A percentile compares a stretch with the other conserved stretches of the same genome.
Conservation (phyloP, 2,797 vertebrate genomes). For the Poeciliopsis turneri region DNA sequence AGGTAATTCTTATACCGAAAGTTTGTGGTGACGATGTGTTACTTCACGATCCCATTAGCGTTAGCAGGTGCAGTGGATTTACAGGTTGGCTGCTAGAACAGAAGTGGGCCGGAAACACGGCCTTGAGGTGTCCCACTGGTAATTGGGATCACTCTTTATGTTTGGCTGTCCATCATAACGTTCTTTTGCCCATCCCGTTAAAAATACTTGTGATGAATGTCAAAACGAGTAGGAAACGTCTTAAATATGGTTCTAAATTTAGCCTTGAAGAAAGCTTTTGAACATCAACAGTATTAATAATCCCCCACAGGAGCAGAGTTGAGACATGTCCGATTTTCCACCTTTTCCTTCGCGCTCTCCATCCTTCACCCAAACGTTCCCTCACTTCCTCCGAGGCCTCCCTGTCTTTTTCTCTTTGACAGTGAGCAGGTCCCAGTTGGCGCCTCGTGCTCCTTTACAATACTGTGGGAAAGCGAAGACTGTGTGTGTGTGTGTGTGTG, state of each 20-base stretch:
- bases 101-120: no score
- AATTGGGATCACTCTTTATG: background rate
- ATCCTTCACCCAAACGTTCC: conserved; percentile 24
- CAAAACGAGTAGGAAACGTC: background rate
- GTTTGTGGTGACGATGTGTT: background rate
- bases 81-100: background rate
- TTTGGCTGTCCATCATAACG: background rate
- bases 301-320: conserved; percentile 24
- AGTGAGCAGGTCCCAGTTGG: conserved; percentile 75
- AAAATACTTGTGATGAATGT: background rate
- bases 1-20: background rate
- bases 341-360: conserved; percentile 20
- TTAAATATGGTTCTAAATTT: conserved; percentile 8
- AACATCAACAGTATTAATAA: conserved; percentile 14
- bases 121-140: background rate
- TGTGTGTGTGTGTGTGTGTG: conserved; percentile 5
- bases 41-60: background rate
- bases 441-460: conserved; percentile 70
- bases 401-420: conserved; percentile 69
- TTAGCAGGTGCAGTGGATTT: background rate
- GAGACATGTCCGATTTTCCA: conserved; percentile 28
- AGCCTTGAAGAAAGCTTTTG: conserved; percentile 7
- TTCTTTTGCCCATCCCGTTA: background rate
- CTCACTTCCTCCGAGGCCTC: conserved; percentile 65
- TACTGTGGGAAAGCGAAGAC: conserved; percentile 57